Conservation (phyloP, 2,797 vertebrate genomes). For the Amphiprion clarkii region DNA sequence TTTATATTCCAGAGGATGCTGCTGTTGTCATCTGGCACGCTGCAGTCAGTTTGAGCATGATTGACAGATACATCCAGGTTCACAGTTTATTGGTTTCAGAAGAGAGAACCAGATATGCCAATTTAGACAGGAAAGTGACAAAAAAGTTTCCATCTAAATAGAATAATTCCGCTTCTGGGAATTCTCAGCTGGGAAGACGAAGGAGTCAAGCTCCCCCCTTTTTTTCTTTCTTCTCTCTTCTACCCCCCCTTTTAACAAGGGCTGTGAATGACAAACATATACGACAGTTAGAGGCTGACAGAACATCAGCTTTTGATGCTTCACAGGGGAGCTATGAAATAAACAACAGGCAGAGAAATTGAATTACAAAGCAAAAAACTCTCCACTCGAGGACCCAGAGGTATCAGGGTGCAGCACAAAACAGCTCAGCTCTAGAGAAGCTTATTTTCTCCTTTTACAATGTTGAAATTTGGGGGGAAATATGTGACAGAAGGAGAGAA, state of each 20-base stretch:
- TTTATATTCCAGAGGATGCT: constrained; percentile 79
- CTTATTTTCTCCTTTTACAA: constrained; percentile 36
- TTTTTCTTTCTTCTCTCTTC: constrained; percentile 28
- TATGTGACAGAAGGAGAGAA: background rate
- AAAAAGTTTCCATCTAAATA: constrained; percentile 94
- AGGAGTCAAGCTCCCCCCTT: constrained; percentile 83
- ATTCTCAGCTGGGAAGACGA: constrained; percentile 88
- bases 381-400: constrained; percentile 57
- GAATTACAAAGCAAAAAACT: constrained; percentile 88
- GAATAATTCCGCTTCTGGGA: constrained; percentile 95
- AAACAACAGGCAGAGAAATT: constrained; percentile 91
- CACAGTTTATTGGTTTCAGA: constrained; percentile 96
- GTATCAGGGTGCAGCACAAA: constrained; percentile 49
- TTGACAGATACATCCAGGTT: constrained; percentile 94
- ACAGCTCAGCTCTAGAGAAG: constrained; percentile 27
- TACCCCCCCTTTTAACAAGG: constrained; percentile 87
- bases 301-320: constrained; percentile 93
- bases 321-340: constrained; percentile 91
- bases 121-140: constrained; percentile 96
- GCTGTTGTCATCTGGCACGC: constrained; percentile 92
- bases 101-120: constrained; percentile 94
- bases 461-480: constrained; percentile 15
- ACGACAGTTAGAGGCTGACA: constrained; percentile 90
- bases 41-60: constrained; percentile 90
- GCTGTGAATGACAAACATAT: constrained; percentile 94